Evolutionary conservation across 2,113 vertebrate genomes (phyloP).

Genomic region (Centrocercus urophasianus): DNA sequence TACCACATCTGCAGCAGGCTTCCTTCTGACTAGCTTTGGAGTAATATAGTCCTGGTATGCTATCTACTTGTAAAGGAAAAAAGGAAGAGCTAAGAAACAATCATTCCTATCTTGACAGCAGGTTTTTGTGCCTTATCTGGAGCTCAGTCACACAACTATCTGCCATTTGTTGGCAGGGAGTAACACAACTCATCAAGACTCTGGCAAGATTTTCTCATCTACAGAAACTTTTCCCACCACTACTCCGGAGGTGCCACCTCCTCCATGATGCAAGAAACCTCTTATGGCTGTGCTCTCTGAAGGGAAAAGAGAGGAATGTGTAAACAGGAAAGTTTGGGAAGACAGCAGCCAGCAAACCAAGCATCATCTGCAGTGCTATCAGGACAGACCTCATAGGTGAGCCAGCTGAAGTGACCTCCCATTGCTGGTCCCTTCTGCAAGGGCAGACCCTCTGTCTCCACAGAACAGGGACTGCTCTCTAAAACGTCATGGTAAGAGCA

Average conservation of each 20-base stretch:
- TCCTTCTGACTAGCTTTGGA: neutral
- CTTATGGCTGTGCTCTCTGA: neutral
- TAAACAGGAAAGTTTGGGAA: neutral
- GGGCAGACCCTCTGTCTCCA: neutral
- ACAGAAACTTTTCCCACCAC: neutral
- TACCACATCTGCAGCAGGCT: accelerated
- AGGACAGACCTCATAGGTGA: neutral
- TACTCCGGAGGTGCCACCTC: neutral
- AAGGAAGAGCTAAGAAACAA: neutral
- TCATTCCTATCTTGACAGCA: neutral
- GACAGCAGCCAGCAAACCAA: neutral
- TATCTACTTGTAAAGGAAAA: neutral
- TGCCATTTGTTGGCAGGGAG: neutral
- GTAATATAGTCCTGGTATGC: neutral
- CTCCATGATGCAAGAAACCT: neutral
- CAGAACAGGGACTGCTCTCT: neutral
- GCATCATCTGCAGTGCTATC: neutral
- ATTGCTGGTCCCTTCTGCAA: neutral
- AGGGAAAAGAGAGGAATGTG: neutral
- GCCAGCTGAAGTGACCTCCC: neutral
- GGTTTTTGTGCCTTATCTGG: neutral
- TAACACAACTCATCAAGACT: neutral
- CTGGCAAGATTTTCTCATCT: accelerated
- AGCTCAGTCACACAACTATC: neutral
- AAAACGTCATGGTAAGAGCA: neutral